These are phyloP conservation scores for Ceramica pisi DNA, from an alignment of 2,888 invertebrate genomes.

Conservation along the genomic window DNA sequence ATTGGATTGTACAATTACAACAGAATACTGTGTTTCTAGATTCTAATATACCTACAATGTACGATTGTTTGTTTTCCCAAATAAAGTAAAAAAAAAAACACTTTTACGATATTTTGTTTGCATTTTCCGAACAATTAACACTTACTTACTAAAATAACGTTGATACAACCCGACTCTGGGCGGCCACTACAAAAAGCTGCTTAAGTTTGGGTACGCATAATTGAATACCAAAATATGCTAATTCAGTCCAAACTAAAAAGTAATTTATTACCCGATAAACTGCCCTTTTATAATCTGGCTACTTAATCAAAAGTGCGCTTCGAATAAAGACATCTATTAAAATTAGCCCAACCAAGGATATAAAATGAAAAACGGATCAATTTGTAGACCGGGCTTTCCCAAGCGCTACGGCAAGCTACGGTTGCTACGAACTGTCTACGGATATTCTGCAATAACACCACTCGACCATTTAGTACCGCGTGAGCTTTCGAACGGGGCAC, in stretches of 20 bases:
- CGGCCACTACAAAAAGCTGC: conserved; percentile 28
- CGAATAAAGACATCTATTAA: conserved; percentile 58
- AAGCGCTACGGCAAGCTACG: conserved; percentile 74
- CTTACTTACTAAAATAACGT: not conserved
- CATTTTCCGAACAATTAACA: no score
- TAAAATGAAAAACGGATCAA: conserved; percentile 78
- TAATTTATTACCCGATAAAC: conserved; percentile 43
- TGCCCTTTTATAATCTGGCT: conserved; percentile 43
- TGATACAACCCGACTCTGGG: not conserved
- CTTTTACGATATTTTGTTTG: no score
- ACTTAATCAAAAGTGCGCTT: conserved; percentile 49
- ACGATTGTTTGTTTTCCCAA: no score
- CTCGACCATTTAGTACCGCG: conserved; percentile 78
- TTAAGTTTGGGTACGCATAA: conserved; percentile 41
- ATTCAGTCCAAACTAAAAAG: conserved; percentile 31
- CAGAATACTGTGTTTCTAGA: no score
- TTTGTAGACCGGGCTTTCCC: conserved; percentile 77
- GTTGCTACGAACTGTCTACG: conserved; percentile 66
- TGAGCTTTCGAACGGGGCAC: conserved; percentile 68
- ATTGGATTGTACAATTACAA: no score
- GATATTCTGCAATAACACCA: conserved; percentile 43
- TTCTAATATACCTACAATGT: no score
- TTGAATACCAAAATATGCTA: conserved; percentile 43
- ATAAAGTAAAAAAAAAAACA: no score
- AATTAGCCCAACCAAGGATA: conserved; percentile 43